Evolutionary conservation across 1,140 invertebrate species (phyloP).

Genomic region (Magallana angulata): DNA sequence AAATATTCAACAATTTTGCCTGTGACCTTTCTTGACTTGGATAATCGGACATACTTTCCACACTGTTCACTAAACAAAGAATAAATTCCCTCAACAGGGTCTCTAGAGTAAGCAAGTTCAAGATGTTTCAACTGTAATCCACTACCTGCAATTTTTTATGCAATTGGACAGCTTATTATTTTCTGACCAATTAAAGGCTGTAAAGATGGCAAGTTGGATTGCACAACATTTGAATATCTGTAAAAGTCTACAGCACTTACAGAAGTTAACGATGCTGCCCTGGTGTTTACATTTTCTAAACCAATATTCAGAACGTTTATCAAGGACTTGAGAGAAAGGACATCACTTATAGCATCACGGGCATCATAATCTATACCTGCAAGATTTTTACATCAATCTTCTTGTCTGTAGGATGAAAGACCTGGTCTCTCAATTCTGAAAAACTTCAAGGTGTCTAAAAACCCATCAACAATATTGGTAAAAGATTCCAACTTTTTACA

Average conservation of each 20-base stretch:
- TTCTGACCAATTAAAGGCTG: conserved; percentile 35
- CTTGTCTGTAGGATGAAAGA: conserved; percentile 44
- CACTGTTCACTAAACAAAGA: too few relatives aligned
- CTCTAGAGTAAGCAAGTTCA: conserved; percentile 9
- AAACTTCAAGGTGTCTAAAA: conserved; percentile 40
- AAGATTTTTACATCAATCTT: conserved; percentile 16
- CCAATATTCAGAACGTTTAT: conserved; percentile 16
- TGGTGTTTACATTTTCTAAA: background rate
- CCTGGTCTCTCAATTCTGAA: conserved; percentile 27
- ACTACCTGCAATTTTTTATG: conserved; percentile 29
- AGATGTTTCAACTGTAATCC: background rate
- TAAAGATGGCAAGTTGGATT: conserved; percentile 35
- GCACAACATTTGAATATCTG: conserved; percentile 11
- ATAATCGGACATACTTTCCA: too few relatives aligned
- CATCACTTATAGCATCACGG: conserved; percentile 45
- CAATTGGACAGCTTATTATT: conserved; percentile 21
- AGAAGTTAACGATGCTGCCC: conserved; percentile 32
- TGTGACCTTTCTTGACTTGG: too few relatives aligned
- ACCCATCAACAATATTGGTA: conserved; percentile 33
- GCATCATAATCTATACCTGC: conserved; percentile 29
- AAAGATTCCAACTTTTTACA: background rate
- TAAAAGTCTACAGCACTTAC: conserved; percentile 34
- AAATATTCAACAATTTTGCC: too few relatives aligned
- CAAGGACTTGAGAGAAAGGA: conserved; percentile 38
- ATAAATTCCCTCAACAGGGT: background rate